phyloP scores from a whole-genome alignment of 2,113 vertebrate genomes.

The Azemiops feae region DNA sequence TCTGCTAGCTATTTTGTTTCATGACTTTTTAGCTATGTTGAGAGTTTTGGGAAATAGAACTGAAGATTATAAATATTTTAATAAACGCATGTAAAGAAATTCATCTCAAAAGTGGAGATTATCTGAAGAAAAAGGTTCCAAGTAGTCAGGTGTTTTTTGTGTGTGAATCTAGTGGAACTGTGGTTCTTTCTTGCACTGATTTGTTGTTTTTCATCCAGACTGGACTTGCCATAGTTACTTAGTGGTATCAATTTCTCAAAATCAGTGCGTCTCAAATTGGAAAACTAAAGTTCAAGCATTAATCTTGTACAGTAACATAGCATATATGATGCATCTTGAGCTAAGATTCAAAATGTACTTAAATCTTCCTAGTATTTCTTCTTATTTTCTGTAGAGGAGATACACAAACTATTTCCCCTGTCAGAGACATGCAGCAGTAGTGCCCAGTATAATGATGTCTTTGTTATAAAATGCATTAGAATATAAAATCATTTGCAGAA shows the following conservation, averaged over 20 bases:
- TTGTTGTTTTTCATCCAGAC: not conserved
- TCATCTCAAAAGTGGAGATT: not conserved
- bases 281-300: not conserved
- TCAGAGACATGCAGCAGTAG: not conserved
- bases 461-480: not conserved
- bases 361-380: not conserved
- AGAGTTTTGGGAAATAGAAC: not conserved
- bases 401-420: not conserved
- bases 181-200: not conserved
- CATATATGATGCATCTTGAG: not conserved
- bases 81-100: not conserved
- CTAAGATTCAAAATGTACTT: not conserved
- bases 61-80: not conserved
- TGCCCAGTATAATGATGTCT: too few species aligned
- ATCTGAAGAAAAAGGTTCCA: not conserved
- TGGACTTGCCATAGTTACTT: not conserved
- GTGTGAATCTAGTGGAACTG: not conserved
- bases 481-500: not conserved
- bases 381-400: not conserved
- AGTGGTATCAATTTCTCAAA: not conserved
- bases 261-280: not conserved
- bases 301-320: not conserved
- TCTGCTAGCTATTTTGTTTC: not conserved
- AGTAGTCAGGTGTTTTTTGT: not conserved
- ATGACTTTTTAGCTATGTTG: too few species aligned